These are phyloP conservation scores for Pristionchus entomophagus DNA, from an alignment of 2,888 invertebrate species.

Conservation along the genomic window DNA sequence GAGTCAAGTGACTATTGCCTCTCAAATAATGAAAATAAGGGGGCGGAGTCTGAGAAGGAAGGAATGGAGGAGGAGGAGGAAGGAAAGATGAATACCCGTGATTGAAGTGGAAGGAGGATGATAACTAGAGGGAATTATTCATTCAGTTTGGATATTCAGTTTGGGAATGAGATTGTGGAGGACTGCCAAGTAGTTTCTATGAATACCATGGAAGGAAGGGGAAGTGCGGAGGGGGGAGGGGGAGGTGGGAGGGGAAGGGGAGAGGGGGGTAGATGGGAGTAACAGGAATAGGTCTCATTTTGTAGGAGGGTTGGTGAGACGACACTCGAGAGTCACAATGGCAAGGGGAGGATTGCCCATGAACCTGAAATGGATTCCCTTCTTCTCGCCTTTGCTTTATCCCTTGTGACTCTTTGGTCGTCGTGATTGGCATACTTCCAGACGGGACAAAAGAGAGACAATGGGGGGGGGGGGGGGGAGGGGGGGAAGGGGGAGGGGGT, in stretches of 20 bases:
- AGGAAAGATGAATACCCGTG: conserved; percentile 12
- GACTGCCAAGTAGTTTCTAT: not conserved
- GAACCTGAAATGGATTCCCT: conserved; percentile 25
- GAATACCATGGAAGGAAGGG: not conserved
- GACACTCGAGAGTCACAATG: conserved; percentile 39
- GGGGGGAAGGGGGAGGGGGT: not conserved
- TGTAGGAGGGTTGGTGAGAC: conserved; percentile 45
- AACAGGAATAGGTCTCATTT: not conserved
- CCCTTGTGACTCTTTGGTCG: too few relatives aligned
- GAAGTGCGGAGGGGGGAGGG: too few relatives aligned
- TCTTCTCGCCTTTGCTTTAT: too few relatives aligned
- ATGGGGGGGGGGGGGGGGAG: too few relatives aligned
- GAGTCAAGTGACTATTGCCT: not conserved
- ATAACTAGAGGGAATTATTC: not conserved
- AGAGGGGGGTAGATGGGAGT: not conserved
- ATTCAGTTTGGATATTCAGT: not conserved
- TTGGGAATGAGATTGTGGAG: not conserved
- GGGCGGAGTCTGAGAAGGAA: conserved; percentile 29
- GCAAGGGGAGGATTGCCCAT: conserved; percentile 46
- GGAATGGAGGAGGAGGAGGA: not conserved
- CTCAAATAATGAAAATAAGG: conserved; percentile 36
- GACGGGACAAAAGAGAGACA: too few relatives aligned
- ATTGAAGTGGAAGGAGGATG: not conserved
- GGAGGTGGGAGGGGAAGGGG: not conserved
- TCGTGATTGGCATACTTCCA: too few relatives aligned